Conservation (phyloP, 2,888 invertebrate species). For the Spialia ferax region DNA sequence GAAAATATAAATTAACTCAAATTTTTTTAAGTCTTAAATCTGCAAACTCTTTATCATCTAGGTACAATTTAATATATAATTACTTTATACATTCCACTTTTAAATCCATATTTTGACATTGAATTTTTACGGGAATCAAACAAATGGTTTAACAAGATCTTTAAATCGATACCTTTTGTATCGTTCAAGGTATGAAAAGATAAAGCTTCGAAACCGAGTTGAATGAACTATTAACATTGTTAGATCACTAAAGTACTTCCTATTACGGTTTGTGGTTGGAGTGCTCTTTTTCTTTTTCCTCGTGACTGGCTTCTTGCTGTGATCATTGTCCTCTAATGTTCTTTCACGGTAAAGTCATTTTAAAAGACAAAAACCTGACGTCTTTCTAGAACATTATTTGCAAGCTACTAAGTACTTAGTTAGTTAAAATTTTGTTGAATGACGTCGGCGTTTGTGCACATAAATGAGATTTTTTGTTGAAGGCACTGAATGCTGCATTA, state of each 20-base stretch:
- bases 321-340: not conserved
- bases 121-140: not conserved
- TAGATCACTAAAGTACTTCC: slow-evolving; percentile 20
- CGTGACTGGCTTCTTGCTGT: not conserved
- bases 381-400: too few relatives aligned
- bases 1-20: too few relatives aligned
- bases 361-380: too few relatives aligned
- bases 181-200: not conserved
- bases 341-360: not conserved
- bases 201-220: slow-evolving; percentile 10
- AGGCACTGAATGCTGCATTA: too few relatives aligned
- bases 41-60: too few relatives aligned
- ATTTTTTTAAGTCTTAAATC: too few relatives aligned
- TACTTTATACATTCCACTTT: not conserved
- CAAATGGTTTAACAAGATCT: not conserved
- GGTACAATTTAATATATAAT: not conserved
- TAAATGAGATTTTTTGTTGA: too few relatives aligned
- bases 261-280: slow-evolving; percentile 15
- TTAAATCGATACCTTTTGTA: slow-evolving; percentile 2
- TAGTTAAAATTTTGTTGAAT: too few relatives aligned
- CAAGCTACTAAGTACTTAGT: too few relatives aligned
- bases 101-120: not conserved
- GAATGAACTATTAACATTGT: slow-evolving; percentile 27
- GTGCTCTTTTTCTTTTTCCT: slow-evolving; percentile 20
- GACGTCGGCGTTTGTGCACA: too few relatives aligned